phyloP scores from a whole-genome alignment of 2,797 vertebrate genomes.

The Heteromormyrus szaboi region DNA sequence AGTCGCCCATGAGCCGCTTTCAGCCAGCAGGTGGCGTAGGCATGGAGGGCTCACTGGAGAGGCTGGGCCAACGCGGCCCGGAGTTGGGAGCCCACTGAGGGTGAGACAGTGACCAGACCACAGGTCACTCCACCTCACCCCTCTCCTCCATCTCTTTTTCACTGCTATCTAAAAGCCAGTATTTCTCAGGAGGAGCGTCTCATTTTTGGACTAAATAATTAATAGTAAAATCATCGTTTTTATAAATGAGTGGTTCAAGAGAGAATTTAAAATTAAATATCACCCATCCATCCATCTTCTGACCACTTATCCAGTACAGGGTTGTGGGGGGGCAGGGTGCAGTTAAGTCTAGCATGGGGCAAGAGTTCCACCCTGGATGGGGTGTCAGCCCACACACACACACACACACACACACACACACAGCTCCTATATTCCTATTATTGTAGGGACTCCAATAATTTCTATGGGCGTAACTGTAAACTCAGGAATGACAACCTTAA shows the following conservation, averaged over 20 bases:
- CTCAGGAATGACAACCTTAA: not conserved
- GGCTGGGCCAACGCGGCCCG: not conserved
- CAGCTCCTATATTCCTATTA: not conserved
- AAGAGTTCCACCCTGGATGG: not conserved
- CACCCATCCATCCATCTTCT: not conserved
- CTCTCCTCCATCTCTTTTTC: not conserved
- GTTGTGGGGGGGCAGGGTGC: not conserved
- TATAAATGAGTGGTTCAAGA: not conserved
- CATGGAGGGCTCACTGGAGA: not conserved
- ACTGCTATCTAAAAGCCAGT: not conserved
- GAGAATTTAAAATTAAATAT: not conserved
- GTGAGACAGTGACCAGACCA: not conserved
- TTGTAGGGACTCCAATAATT: not conserved
- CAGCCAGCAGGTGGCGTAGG: not conserved
- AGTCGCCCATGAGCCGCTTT: not conserved
- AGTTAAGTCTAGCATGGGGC: not conserved
- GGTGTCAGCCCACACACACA: not conserved
- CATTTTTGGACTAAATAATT: not conserved
- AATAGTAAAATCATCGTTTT: not conserved
- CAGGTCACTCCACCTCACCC: not conserved
- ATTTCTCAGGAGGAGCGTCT: not conserved
- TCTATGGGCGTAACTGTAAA: not conserved
- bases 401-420: too few relatives aligned
- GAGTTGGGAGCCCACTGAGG: not conserved
- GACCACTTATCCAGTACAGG: not conserved